Evolutionary conservation across 2,888 invertebrate species (phyloP).

Genomic region (Drosophila birchii): DNA sequence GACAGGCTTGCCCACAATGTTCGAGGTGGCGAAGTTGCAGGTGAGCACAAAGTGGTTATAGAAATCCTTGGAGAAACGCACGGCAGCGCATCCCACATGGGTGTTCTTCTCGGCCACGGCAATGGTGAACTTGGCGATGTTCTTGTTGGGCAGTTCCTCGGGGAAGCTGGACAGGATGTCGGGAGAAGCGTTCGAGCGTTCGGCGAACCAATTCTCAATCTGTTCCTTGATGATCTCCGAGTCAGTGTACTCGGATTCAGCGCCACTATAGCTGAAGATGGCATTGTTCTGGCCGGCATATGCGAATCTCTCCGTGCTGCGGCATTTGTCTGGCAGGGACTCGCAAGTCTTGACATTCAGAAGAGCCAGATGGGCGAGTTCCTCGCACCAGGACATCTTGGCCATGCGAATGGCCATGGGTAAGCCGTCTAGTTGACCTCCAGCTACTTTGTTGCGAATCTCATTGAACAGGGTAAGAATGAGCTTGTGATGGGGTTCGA

Average conservation of each 20-base stretch:
- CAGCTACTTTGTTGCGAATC: conserved; percentile 48
- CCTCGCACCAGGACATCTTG: conserved; percentile 57
- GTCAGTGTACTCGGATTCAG: conserved; percentile 47
- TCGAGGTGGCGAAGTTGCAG: conserved; percentile 53
- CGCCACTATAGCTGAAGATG: conserved; percentile 51
- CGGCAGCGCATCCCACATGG: conserved; percentile 54
- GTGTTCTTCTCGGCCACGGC: conserved; percentile 54
- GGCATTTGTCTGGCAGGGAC: conserved; percentile 49
- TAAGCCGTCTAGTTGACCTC: conserved; percentile 27
- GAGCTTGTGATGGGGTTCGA: conserved; percentile 32
- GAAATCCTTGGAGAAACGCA: conserved; percentile 36
- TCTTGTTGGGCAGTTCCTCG: conserved; percentile 47
- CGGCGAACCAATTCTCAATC: conserved; percentile 53
- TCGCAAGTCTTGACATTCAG: conserved; percentile 51
- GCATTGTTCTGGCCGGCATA: conserved; percentile 55
- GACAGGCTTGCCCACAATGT: conserved; percentile 47
- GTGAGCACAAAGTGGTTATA: conserved; percentile 52
- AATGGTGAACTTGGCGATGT: conserved; percentile 52
- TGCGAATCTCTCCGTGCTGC: conserved; percentile 53
- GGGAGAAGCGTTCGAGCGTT: conserved; percentile 36
- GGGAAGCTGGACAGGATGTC: conserved; percentile 48
- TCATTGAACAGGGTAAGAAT: conserved; percentile 48
- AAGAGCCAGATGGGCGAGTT: conserved; percentile 45
- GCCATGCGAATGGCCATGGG: conserved; percentile 56
- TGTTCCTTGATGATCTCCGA: conserved; percentile 51